Evolutionary conservation across 2,888 invertebrate genomes (phyloP), one percentile per base, ranked within the genome.

Genomic region (Nipponacmea schrenckii): DNA sequence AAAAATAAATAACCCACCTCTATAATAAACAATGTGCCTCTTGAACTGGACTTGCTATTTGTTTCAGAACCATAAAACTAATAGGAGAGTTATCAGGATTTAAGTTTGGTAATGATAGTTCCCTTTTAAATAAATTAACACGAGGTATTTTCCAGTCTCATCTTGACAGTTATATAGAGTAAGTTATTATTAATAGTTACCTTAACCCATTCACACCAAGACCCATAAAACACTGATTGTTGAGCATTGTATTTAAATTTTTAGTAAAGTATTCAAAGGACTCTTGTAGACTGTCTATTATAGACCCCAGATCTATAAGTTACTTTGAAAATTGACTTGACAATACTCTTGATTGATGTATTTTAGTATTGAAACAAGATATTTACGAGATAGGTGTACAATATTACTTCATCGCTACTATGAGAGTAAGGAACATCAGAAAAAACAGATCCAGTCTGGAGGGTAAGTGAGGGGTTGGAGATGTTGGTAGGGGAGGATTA

Each of bases 361-460:
- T 78, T 78, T 20, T 77, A 85, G 85, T 67, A 77, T 81, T 75
- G 87, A 88, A 76, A 85, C 82, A 10, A 81, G 78, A 68, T 87
- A 84, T 77, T 90, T 99, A 26, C 93, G 93, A 76, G 94, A 94
- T 20, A 94, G 94, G 80, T 94, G 94, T 80, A 91, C 93, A 0
- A 89, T 91, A 12, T 93, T 95, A 75, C 90, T 98, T 50, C 93
- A 94, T 72, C 92, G 93, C 72, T 99, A 96, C 88, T 99, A 99
- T 87, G 94, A 94, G 62, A 94, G 94, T 45, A 96, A 96, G 88
- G 95, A 95, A 81, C 99, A 99, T 89, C 94, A 96, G 81, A 99
- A 98, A 89, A 96, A 95, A 85, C 95, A 94, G 85, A 93, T 97
- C 56, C 95, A 95, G 86, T 93, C 93, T 45, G 95, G 95, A 82